Base-by-base conservation (phyloP, 2,113 vertebrate species). In the Stigmatopora argus region DNA sequence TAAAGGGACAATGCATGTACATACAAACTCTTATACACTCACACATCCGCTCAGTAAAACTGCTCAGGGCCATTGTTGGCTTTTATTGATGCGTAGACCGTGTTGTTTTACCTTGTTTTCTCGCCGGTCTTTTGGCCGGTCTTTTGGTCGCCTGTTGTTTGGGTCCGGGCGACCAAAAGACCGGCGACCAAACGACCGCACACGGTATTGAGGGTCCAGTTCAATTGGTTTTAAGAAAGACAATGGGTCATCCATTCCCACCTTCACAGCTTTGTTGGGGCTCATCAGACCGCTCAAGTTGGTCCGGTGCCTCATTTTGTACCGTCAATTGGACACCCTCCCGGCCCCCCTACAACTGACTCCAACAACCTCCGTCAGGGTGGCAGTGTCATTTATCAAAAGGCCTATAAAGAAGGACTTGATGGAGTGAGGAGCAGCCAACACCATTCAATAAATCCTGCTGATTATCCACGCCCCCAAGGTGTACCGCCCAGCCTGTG, bases 391-490 rank as follows among this genome's bases (percentile, higher is more conserved):
- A 86, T 89, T 81, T 65, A 88, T 89, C 86, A 88, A 1, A 0
- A 8, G 59, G 67, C 83, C 82, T 79, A 83, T 89, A 87, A 83
- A 87, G 79, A 77, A 81, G 58, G 84, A 81, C 84, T 84, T 87
- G 87, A 87, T 83, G 73, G 89, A 87, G 82, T 82, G 81, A 86
- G 86, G 83, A 77, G 85, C 69, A 69, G 79, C 81, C 80, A 80
- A 78, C 74, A 74, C 72, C 78, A 81, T 86, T 90, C 89, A 88
- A 89, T 90, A 90, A 89, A 88, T 90, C 87, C 86, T 84, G 70
- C 74, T 85, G 82, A 89, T 90, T 89, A 90, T 85, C 87, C 86
- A 83, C 68, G 68, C 75, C 86, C 80, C 77, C 77, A 64, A 85
- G 81, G 79, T 81, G 77, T 76, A 67, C 63, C 72, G 69, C 65